Evolutionary conservation across 2,888 invertebrate genomes (phyloP), one percentile per base, ranked within the genome.

Genomic region (Tridacna gigas): DNA sequence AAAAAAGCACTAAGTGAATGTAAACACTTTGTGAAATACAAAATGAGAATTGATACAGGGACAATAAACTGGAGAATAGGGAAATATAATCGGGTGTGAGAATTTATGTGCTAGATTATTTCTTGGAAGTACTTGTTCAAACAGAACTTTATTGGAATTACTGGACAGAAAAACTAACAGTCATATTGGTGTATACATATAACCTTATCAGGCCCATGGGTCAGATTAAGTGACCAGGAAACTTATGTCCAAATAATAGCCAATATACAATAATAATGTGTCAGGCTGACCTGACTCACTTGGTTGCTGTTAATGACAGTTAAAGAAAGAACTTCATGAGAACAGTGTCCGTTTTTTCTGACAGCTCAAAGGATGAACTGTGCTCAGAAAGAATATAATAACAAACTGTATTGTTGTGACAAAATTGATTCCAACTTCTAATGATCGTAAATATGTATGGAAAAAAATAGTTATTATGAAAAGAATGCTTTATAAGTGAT

Each of bases 1-100:
- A 71, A 22, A 67, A 26, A 37, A 45, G 45, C 37, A 28, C 18
- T 45, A 45, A 71, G 71, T 25, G 13, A 71, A 71, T 71, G 71
- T 71, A 71, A 71, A 71, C 51, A 71, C 71, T 71, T 71, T 12
- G 18, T 69, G n/a, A n/a, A 47, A n/a, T 47, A 71, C 71, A 71
- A 51, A 51, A 26, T 25, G 51, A 22, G 47, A 25, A 71, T 18
- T 37, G 69, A 69, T 69, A 69, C n/a, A 20, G 26, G 51, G 22
- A 48, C n/a, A 71, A 25, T 51, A 51, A n/a, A 22, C 12, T 2
- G 9, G 20, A 63, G 63, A 63, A 25, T 63, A 25, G 56, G 56
- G 15, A 45, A 37, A 37, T n/a, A 67, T 67, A 71, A 71, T 71
- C 71, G 51, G 25, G 51, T 71, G 47, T 47, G 71, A 26, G 45